Evolutionary conservation across 1,140 invertebrate genomes (phyloP).

Genomic region (Dinoponera quadriceps): DNA sequence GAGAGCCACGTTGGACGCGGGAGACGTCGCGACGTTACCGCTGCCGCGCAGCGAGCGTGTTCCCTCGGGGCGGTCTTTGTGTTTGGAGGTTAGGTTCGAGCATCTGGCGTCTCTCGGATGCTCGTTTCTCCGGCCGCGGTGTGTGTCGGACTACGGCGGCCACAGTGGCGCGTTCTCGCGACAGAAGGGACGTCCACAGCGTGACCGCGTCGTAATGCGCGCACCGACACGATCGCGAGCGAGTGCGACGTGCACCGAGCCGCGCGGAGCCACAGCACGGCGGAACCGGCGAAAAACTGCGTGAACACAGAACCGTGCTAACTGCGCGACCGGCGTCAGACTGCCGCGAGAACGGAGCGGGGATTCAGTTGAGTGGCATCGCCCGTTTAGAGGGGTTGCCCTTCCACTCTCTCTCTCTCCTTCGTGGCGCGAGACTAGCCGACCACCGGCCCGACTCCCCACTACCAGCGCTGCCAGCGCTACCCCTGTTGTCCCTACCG

Average conservation of each 20-base stretch:
- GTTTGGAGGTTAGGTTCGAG: slow-evolving; percentile 75
- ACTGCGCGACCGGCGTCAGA: slow-evolving; percentile 85
- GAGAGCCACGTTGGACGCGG: slow-evolving; percentile 8
- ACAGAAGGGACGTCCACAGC: not conserved
- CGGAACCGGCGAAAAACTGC: slow-evolving; percentile 68
- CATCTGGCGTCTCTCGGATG: slow-evolving; percentile 70
- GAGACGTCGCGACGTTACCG: slow-evolving; percentile 24
- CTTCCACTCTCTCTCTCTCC: slow-evolving; percentile 4
- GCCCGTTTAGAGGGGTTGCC: slow-evolving; percentile 73
- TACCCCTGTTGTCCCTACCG: slow-evolving; percentile 34
- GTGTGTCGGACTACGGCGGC: not conserved
- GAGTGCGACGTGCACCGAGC: slow-evolving; percentile 4
- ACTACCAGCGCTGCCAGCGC: not conserved
- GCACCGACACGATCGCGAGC: slow-evolving; percentile 16
- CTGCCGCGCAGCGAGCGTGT: slow-evolving; percentile 37
- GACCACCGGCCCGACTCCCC: slow-evolving; percentile 12
- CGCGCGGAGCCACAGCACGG: slow-evolving; percentile 51
- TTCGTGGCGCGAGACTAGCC: slow-evolving; percentile 7
- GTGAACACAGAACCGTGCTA: slow-evolving; percentile 75
- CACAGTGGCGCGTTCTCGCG: slow-evolving; percentile 24
- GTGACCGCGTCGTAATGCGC: not conserved
- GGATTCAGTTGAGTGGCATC: slow-evolving; percentile 80
- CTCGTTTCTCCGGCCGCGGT: not conserved
- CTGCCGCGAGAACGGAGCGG: slow-evolving; percentile 81
- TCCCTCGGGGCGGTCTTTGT: slow-evolving; percentile 64